Evolutionary conservation across 2,113 vertebrate genomes (phyloP).

Genomic region (Grammomys surdaster): DNA sequence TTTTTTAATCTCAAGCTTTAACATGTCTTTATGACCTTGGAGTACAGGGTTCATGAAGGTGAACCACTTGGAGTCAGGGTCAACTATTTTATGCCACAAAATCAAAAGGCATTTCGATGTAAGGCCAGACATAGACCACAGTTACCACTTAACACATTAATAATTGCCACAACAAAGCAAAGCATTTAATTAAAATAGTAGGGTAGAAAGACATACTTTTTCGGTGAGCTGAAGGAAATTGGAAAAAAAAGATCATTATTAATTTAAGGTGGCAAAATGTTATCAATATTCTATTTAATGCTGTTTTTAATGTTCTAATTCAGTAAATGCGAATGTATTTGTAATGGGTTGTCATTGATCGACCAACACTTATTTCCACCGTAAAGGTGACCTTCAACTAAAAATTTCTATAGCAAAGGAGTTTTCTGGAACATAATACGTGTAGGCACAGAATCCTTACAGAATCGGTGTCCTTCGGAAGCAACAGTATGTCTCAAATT

Average conservation of each 20-base stretch:
- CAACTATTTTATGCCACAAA: slow-evolving; percentile 52
- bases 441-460: neutral
- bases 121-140: neutral
- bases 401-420: slow-evolving; percentile 12
- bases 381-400: slow-evolving; percentile 59
- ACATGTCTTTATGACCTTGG: neutral
- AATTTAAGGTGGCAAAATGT: slow-evolving; percentile 54
- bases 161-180: slow-evolving; percentile 36
- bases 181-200: slow-evolving; percentile 40
- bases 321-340: slow-evolving; percentile 47
- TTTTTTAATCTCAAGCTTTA: neutral
- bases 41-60: neutral
- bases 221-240: neutral
- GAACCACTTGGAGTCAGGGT: slow-evolving; percentile 43
- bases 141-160: slow-evolving; percentile 33
- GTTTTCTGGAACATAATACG: slow-evolving; percentile 56
- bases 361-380: slow-evolving; percentile 35
- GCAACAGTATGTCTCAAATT: slow-evolving; percentile 33
- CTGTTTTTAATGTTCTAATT: slow-evolving; percentile 53
- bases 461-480: slow-evolving; percentile 42
- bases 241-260: slow-evolving; percentile 2
- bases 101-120: slow-evolving; percentile 1
- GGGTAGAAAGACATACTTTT: slow-evolving; percentile 42
- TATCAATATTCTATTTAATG: slow-evolving; percentile 58
- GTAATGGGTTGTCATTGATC: slow-evolving; percentile 53